phyloP scores from a whole-genome alignment of 2,888 invertebrate genomes.

The Lumbricus terrestris region DNA sequence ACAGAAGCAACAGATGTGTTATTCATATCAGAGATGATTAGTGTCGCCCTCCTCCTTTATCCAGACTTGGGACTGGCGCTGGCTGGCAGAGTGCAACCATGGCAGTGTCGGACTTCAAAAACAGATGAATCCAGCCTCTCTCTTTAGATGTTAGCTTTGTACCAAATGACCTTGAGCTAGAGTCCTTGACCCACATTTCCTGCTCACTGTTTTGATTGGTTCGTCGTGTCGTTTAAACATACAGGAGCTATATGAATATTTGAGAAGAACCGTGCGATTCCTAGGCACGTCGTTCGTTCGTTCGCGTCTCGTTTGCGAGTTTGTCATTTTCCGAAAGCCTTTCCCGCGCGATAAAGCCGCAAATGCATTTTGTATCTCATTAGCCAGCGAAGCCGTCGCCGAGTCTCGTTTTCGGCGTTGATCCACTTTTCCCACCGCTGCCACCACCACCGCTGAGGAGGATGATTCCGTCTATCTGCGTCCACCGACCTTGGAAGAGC shows the following conservation, averaged over 20 bases:
- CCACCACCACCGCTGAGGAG: too few species aligned
- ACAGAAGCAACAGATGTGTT: too few species aligned
- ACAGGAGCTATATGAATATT: background rate
- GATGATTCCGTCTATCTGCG: background rate
- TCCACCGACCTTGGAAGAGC: background rate
- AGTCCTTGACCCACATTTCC: background rate
- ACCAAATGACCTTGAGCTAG: background rate
- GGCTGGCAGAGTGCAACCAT: too few species aligned
- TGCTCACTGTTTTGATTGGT: background rate
- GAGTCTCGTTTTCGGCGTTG: background rate
- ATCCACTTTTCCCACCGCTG: conserved; percentile 3
- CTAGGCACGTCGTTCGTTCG: background rate
- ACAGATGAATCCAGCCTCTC: background rate
- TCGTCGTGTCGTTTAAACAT: too few species aligned
- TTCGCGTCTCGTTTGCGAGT: background rate
- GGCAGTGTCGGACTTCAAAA: background rate
- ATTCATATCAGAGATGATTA: too few species aligned
- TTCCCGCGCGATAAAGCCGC: background rate
- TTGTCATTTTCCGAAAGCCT: background rate
- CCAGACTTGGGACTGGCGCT: too few species aligned
- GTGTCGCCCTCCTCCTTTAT: too few species aligned
- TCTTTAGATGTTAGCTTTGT: background rate
- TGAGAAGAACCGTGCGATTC: background rate
- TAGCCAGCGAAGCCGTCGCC: background rate
- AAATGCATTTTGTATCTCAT: background rate